Evolutionary conservation across 2,797 vertebrate genomes (phyloP), one percentile per base, ranked within the genome.

Genomic region (Telmatherina bonti): DNA sequence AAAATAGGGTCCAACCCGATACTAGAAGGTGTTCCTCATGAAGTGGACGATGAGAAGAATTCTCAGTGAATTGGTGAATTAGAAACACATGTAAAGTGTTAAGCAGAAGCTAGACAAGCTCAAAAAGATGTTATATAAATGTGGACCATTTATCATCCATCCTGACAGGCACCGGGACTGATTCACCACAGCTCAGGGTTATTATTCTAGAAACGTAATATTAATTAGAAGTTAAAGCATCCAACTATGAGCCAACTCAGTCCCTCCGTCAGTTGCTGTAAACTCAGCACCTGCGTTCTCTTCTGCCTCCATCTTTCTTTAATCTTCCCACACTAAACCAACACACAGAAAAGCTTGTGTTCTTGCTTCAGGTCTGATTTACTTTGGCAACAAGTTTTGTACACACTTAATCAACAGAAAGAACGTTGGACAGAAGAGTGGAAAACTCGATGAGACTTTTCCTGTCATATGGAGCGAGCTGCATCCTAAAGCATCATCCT

Each of bases 181-280:
- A 52, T 72, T 82, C 67, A 62, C 26, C 33, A 78, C 70, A 11
- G 31, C 66, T 79, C 70, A 52, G 55, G 52, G 49, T 55, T 64
- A 81, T 84, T 82, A 67, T 51, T 76, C 26, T 29, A 26, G 29
- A 88, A 89, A 86, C 76, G 80, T 85, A 74, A 82, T 2, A 60
- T 82, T 82, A 89, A 90, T 90, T 83, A 92, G 70, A 60, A 43
- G 16, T 49, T 76, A 62, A 74, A 77, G 69, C 68, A 74, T 62
- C 58, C 30, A n/a, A 49, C 66, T 45, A 49, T 18, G 22, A 29
- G 69, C 56, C 35, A 64, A 70, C 30, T 55, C 26, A 38, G 36
- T 30, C 49, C 59, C 58, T 63, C 47, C 27, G 6, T 35, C 22
- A 12, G 29, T 58, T 10, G 54, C 20, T 74, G 55, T 76, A 63